phyloP scores from a whole-genome alignment of 1,140 invertebrate genomes.

The Pomacea maculata region DNA sequence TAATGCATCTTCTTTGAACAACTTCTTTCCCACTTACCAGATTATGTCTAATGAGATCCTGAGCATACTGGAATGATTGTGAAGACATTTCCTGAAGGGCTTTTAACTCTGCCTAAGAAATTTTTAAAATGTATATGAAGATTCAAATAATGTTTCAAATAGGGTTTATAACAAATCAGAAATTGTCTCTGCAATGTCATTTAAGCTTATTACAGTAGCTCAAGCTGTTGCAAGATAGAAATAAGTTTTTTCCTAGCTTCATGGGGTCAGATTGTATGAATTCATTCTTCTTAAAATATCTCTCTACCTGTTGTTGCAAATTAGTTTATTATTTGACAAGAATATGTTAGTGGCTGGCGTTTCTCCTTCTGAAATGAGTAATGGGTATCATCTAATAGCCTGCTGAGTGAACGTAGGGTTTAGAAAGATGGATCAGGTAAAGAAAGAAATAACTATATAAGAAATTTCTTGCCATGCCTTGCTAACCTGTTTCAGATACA shows the following conservation, averaged over 20 bases:
- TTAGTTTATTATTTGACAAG: not conserved
- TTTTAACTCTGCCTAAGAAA: slow-evolving; percentile 66
- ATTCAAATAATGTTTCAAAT: slow-evolving; percentile 21
- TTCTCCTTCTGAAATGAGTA: no score
- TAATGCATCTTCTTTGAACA: no score
- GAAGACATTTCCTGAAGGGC: slow-evolving; percentile 76
- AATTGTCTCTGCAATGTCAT: not conserved
- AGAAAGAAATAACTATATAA: no score
- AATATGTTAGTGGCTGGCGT: not conserved
- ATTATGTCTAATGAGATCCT: slow-evolving; percentile 95
- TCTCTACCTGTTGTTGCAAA: not conserved
- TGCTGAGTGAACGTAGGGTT: no score
- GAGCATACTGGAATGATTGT: slow-evolving; percentile 84
- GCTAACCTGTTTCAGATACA: no score
- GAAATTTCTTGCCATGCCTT: no score
- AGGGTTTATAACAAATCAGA: not conserved
- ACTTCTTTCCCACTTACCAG: slow-evolving; percentile 71
- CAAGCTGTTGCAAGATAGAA: not conserved
- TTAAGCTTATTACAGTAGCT: not conserved
- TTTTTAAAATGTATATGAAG: slow-evolving; percentile 9
- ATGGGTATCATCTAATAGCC: no score
- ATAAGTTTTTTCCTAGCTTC: not conserved
- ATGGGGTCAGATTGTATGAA: not conserved
- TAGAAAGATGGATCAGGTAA: no score
- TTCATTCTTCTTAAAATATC: not conserved